A percentile compares a stretch with the other conserved stretches of the same genome.
Evolutionary conservation across 2,797 vertebrate species (phyloP).

Genomic region (Melanotaenia trifasciata): DNA sequence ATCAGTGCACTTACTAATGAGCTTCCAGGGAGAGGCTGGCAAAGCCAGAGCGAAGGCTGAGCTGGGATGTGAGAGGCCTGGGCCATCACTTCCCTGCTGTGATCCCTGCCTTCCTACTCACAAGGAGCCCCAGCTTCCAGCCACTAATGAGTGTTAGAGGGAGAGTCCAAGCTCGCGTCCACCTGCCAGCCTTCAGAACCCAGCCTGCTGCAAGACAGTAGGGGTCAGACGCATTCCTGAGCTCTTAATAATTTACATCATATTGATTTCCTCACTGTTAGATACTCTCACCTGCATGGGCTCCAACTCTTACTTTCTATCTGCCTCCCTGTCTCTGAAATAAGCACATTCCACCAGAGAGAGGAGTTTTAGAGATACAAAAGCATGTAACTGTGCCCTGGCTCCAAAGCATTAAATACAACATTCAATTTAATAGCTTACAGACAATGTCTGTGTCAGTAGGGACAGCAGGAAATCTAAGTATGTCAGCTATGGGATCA

Average conservation of each 20-base stretch:
- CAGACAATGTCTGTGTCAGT: slow-evolving; percentile 63
- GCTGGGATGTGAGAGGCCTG: slow-evolving; percentile 95
- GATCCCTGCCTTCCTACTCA: slow-evolving; percentile 99
- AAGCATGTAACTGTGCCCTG: slow-evolving; percentile 64
- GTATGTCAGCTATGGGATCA: slow-evolving; percentile 44
- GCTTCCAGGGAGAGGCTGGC: slow-evolving; percentile 99
- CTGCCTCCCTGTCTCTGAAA: slow-evolving; percentile 60
- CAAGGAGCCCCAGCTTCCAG: slow-evolving; percentile 91
- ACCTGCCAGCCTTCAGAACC: slow-evolving; percentile 92
- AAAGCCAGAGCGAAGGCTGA: slow-evolving; percentile 94
- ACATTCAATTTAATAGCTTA: slow-evolving; percentile 70
- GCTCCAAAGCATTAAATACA: slow-evolving; percentile 74
- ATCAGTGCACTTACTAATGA: slow-evolving; percentile 99
- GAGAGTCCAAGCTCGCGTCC: slow-evolving; percentile 90
- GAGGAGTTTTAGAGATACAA: slow-evolving; percentile 68
- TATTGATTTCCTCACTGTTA: slow-evolving; percentile 92
- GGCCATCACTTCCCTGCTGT: slow-evolving; percentile 98
- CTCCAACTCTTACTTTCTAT: slow-evolving; percentile 67
- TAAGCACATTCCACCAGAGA: slow-evolving; percentile 73
- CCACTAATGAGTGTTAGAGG: slow-evolving; percentile 98
- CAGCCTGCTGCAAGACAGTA: slow-evolving; percentile 90
- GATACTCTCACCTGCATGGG: slow-evolving; percentile 82
- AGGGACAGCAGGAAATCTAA: slow-evolving; percentile 53
- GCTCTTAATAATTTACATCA: slow-evolving; percentile 97
- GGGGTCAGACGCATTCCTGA: slow-evolving; percentile 89